A percentile compares a stretch with the other conserved stretches of the same genome.
These are phyloP conservation scores for Zophobas morio DNA, from an alignment of 1,140 invertebrate genomes.

Conservation along the genomic window DNA sequence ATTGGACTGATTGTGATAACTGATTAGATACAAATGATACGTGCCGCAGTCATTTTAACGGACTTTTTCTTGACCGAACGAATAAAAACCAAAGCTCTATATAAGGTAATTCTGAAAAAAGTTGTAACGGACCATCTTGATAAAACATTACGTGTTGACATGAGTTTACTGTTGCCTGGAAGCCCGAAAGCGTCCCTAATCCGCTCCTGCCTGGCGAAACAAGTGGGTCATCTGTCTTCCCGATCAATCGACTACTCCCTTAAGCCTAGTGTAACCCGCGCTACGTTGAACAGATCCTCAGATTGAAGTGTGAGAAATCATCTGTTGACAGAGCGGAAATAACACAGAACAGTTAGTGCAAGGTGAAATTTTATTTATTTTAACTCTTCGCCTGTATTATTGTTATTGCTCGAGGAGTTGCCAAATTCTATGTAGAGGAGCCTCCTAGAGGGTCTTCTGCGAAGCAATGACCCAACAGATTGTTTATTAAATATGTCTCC, in stretches of 20 bases:
- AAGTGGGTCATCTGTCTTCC: conserved; percentile 7
- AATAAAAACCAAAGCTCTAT: no score
- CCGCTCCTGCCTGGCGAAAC: not conserved
- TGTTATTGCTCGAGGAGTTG: conserved; percentile 31
- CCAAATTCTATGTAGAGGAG: not conserved
- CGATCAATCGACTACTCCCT: conserved; percentile 9
- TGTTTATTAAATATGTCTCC: conserved; percentile 40
- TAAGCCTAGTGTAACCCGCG: conserved; percentile 36
- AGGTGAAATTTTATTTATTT: conserved; percentile 43
- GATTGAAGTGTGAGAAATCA: conserved; percentile 50
- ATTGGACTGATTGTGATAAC: no score
- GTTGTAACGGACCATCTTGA: no score
- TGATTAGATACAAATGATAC: no score
- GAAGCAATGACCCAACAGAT: conserved; percentile 7
- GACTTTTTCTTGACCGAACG: no score
- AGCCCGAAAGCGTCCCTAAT: not conserved
- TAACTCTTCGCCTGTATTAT: conserved; percentile 20
- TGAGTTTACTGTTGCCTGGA: not conserved
- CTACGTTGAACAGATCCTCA: conserved; percentile 47
- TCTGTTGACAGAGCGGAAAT: conserved; percentile 50
- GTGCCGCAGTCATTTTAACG: no score
- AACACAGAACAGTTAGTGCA: conserved; percentile 44
- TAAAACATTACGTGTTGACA: no score
- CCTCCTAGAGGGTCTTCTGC: not conserved
- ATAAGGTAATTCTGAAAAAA: no score